Evolutionary conservation across 2,797 vertebrate genomes (phyloP), one percentile per base, ranked within the genome.

Genomic region (Telmatherina bonti): DNA sequence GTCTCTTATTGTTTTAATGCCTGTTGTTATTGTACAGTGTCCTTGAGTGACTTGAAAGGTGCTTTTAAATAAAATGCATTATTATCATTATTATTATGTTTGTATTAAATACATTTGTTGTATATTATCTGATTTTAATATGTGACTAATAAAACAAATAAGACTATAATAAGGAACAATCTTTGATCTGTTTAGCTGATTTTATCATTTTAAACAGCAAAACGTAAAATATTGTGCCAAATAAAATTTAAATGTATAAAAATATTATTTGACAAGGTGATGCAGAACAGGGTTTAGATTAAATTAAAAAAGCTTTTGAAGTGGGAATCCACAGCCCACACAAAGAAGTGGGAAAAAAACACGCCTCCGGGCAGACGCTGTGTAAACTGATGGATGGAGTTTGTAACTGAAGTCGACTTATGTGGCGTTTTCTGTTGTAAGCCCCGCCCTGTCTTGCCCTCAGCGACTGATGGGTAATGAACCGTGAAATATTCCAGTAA

Each of bases 401-500:
- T 80, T 76, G 79, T 85, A 86, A 72, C 67, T 0, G 7, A 72
- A 72, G 66, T 70, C 9, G 35, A 72, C 79, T 74, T 24, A 6
- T 35, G 69, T 29, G 6, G 20, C 8, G 8, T 67, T 64, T 74
- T 68, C 76, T 66, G 31, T 66, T 63, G 56, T 24, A 78, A 84
- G 64, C 75, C 47, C 63, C 30, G 15, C 68, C 77, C 74, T 51
- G 54, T 72, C 61, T 53, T 63, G 31, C 62, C 76, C 83, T n/a
- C 10, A 18, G 59, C 56, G 82, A 69, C 49, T 60, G 67, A 73
- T 78, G 83, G 81, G 81, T 86, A 88, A 88, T 86, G 87, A 80
- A 43, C 67, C 68, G 53, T 87, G 75, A 88, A 83, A 86, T 85
- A 85, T 90, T 85, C 73, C 73, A 66, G 81, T 87, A 81, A 88